Base-by-base conservation (phyloP, 2,888 invertebrate genomes). In the Uloborus plumipes region DNA sequence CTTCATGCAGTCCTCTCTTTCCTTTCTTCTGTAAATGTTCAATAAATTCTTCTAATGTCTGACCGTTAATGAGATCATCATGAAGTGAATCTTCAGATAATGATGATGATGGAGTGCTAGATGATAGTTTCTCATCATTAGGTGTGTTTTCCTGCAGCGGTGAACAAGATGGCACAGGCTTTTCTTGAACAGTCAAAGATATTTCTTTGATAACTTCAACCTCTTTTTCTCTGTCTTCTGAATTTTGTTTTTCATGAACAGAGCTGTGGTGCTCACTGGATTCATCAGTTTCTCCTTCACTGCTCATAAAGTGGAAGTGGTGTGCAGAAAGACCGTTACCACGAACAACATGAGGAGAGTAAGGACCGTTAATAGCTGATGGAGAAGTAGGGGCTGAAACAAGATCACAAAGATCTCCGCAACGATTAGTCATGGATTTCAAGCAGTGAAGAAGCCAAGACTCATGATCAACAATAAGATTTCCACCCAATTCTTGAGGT, bases 401-500 rank as follows among this genome's bases (percentile, higher is more conserved):
- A 11, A 85, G 62, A 51, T 84, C 84, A 66, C 84, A 85, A 13
- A 86, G 66, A 58, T 86, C 86, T 20, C 81, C 82, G 51, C 84
- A 75, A 50, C 86, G 80, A 70, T 86, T 85, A 9, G 81, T 65
- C 77, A 74, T 84, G 16, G 84, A 72, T 90, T 93, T 93, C 89
- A 92, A 92, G 90, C 95, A 92, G 86, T 91, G 91, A 86, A 92
- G 91, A 89, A 93, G 92, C 98, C 98, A 98, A 89, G 93, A 93
- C 89, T 93, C 92, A 93, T 98, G 98, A 91, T 97, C 94, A 87
- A 95, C 92, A n/a, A 78, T 84, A 89, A 95, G 92, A 87, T 93
- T 92, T 86, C 98, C 98, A 87, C 98, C 98, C 88, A 98, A 92
- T 89, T 94, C 94, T 87, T 92, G 91, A 87, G 98, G 98, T 90